These are phyloP conservation scores for Patella caerulea DNA, from an alignment of 2,888 invertebrate species.

Conservation along the genomic window DNA sequence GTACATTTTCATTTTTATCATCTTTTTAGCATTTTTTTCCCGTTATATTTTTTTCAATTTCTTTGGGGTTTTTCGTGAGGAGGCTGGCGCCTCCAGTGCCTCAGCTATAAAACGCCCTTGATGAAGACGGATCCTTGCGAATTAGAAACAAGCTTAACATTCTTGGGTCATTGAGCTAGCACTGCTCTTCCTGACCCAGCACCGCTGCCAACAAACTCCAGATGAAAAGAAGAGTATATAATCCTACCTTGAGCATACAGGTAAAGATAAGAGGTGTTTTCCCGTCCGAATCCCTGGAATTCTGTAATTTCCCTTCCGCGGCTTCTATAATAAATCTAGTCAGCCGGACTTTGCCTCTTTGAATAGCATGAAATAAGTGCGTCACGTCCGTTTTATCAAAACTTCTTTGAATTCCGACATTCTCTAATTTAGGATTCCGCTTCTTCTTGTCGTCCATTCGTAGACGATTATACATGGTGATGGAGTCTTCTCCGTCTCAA, in stretches of 20 bases:
- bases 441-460: background rate
- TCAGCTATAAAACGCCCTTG: too few relatives aligned
- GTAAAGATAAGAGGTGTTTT: slow-evolving; percentile 34
- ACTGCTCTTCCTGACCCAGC: too few relatives aligned
- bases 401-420: background rate
- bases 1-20: too few relatives aligned
- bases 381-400: slow-evolving; percentile 26
- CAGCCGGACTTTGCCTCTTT: slow-evolving; percentile 34
- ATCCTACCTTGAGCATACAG: slow-evolving; percentile 35
- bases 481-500: too few relatives aligned
- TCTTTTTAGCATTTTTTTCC: too few relatives aligned
- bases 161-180: too few relatives aligned
- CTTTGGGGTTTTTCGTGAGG: too few relatives aligned
- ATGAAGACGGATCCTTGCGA: too few relatives aligned
- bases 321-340: slow-evolving; percentile 36
- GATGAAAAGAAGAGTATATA: background rate
- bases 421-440: background rate
- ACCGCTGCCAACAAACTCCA: too few relatives aligned
- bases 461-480: background rate
- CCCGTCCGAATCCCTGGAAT: slow-evolving; percentile 31
- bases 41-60: too few relatives aligned
- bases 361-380: slow-evolving; percentile 35
- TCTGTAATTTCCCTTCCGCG: slow-evolving; percentile 31
- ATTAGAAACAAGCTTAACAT: too few relatives aligned
- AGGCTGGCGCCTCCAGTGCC: too few relatives aligned